Percentiles rank a stretch among this genome's conserved stretches.
Evolutionary conservation across 2,888 invertebrate genomes (phyloP).

Genomic region (Hemaris fuciformis): DNA sequence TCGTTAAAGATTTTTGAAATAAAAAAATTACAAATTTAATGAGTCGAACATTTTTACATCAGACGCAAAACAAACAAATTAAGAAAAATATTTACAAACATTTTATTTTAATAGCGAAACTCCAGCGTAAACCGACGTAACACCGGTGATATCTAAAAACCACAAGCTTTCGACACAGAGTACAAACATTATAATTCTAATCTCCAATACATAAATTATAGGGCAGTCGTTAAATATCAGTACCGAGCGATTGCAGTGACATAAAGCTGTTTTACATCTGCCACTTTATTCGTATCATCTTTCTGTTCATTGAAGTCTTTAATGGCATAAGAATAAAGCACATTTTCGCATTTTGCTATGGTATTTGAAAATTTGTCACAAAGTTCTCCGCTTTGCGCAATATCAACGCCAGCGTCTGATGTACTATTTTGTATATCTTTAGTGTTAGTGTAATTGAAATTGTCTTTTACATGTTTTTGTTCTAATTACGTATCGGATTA

Average conservation of each 20-base stretch:
- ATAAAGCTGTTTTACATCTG: conserved; percentile 59
- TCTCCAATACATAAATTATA: conserved; percentile 70
- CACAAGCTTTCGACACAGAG: conserved; percentile 52
- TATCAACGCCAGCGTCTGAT: conserved; percentile 51
- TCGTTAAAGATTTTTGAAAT: no score
- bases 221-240: conserved; percentile 73
- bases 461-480: conserved; percentile 29
- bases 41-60: background rate
- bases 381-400: conserved; percentile 57
- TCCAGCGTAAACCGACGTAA: conserved; percentile 30
- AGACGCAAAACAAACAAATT: background rate
- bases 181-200: conserved; percentile 65
- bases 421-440: conserved; percentile 43
- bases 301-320: conserved; percentile 30
- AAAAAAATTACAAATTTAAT: background rate
- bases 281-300: conserved; percentile 36
- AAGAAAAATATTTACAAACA: conserved; percentile 7
- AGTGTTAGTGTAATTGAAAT: conserved; percentile 42
- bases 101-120: conserved; percentile 5
- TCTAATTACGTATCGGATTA: conserved; percentile 23
- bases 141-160: conserved; percentile 42
- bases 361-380: conserved; percentile 33
- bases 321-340: conserved; percentile 34
- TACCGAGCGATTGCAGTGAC: conserved; percentile 68
- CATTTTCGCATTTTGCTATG: conserved; percentile 28